Evolutionary conservation across 2,888 invertebrate species (phyloP).

Genomic region (Anoncus sp.): DNA sequence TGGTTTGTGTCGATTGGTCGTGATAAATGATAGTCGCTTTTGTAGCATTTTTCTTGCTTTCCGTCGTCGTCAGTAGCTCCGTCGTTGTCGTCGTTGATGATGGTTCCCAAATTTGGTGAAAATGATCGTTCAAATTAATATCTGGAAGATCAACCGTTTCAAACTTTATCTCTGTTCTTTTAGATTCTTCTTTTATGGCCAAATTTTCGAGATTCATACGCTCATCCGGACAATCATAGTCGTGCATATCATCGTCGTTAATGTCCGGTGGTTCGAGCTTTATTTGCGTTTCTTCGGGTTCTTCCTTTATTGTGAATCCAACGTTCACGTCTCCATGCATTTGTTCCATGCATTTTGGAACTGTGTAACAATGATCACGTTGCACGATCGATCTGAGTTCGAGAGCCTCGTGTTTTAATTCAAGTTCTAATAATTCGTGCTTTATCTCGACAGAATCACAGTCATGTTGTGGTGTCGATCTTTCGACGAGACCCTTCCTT

Average conservation of each 20-base stretch:
- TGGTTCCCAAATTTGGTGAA: background rate
- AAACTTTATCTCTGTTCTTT: constrained; percentile 3
- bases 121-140: background rate
- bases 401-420: background rate
- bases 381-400: background rate
- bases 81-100: background rate
- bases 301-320: background rate
- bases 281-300: background rate
- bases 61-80: background rate
- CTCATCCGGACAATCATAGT: background rate
- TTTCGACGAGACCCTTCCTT: background rate
- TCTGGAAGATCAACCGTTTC: constrained; percentile 38
- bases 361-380: background rate
- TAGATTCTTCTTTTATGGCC: background rate
- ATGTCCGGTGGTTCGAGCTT: background rate
- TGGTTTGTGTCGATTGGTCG: background rate
- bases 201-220: background rate
- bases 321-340: background rate
- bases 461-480: background rate
- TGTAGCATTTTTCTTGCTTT: no score
- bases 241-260: background rate
- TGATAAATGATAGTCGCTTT: no score
- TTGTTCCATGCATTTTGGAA: background rate
- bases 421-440: background rate
- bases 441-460: background rate